Conservation (phyloP, 2,888 invertebrate species). For the Mesoligia furuncula region DNA sequence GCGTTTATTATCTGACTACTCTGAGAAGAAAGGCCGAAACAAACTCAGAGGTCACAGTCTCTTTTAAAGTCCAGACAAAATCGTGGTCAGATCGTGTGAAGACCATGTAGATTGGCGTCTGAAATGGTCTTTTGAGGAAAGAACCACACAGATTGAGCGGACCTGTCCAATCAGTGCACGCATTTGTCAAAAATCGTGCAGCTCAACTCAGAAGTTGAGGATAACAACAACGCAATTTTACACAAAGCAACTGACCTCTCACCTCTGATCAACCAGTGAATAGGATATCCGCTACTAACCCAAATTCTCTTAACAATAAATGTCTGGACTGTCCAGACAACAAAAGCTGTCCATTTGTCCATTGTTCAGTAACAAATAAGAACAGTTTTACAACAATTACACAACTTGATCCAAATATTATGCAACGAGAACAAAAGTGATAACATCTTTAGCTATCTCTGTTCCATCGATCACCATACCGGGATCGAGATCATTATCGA, state of each 20-base stretch:
- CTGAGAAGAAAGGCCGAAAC: too few species aligned
- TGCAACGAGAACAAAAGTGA: slow-evolving; percentile 41
- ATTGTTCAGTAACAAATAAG: slow-evolving; percentile 48
- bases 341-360: slow-evolving; percentile 38
- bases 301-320: slow-evolving; percentile 27
- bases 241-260: slow-evolving; percentile 14
- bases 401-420: slow-evolving; percentile 49
- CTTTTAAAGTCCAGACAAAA: too few species aligned
- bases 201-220: too few species aligned
- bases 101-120: too few species aligned
- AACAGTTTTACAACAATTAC: slow-evolving; percentile 45
- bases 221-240: not conserved
- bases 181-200: too few species aligned
- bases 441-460: slow-evolving; percentile 47
- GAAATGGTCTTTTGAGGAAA: too few species aligned
- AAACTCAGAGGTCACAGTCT: too few species aligned
- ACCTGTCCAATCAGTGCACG: too few species aligned
- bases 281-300: slow-evolving; percentile 23
- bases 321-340: slow-evolving; percentile 39
- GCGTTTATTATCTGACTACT: too few species aligned
- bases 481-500: slow-evolving; percentile 51
- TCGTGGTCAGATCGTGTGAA: too few species aligned
- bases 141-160: too few species aligned
- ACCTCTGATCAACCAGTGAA: not conserved
- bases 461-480: slow-evolving; percentile 38